Evolutionary conservation across 2,113 vertebrate species (phyloP).

Genomic region (Todiramphus chloris): DNA sequence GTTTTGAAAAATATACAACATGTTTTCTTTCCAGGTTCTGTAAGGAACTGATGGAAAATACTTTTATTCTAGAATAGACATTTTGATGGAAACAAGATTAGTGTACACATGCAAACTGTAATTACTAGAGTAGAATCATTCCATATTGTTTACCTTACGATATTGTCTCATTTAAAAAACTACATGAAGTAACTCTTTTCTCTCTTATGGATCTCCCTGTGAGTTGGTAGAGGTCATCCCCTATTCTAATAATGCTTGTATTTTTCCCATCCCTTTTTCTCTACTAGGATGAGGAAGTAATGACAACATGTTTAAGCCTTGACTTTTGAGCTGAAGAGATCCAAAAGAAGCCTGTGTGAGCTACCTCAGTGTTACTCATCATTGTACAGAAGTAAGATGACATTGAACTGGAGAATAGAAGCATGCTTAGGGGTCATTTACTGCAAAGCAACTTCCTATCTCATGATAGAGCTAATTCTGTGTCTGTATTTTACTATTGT

Average conservation of each 20-base stretch:
- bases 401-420: not conserved
- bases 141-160: not conserved
- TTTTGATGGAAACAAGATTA: not conserved
- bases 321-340: not conserved
- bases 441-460: not conserved
- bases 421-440: not conserved
- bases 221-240: not conserved
- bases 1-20: not conserved
- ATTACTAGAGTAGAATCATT: not conserved
- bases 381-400: not conserved
- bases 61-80: not conserved
- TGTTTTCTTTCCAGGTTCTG: not conserved
- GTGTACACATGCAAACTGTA: not conserved
- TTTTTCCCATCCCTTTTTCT: not conserved
- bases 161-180: not conserved
- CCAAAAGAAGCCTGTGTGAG: not conserved
- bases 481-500: not conserved
- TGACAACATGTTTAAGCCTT: not conserved
- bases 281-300: not conserved
- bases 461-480: rapidly evolving
- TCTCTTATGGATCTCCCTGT: not conserved
- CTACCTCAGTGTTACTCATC: not conserved
- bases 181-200: not conserved
- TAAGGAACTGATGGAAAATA: not conserved
- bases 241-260: not conserved